A percentile compares a stretch with the other conserved stretches of the same genome.
phyloP scores from a whole-genome alignment of 2,113 vertebrate species.

The Heterochromis multidens region DNA sequence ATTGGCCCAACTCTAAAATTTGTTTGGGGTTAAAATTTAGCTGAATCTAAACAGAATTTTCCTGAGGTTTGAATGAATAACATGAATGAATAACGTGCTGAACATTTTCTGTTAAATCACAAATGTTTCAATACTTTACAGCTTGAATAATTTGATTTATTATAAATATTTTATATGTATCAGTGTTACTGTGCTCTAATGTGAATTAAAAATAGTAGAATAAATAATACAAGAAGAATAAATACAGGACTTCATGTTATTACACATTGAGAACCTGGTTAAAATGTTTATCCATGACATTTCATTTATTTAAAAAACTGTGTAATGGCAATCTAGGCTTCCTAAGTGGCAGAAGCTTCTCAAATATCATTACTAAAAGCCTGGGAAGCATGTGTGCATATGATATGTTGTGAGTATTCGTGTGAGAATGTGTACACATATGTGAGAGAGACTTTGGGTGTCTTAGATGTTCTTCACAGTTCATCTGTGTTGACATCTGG shows the following conservation, averaged over 20 bases:
- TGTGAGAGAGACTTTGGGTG: slow-evolving; percentile 35
- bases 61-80: background rate
- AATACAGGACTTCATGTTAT: background rate
- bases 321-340: background rate
- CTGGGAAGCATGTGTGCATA: background rate
- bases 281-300: background rate
- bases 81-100: background rate
- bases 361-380: background rate
- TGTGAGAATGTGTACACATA: slow-evolving; percentile 39
- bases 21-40: background rate
- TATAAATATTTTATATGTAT: background rate
- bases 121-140: background rate
- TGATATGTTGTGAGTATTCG: background rate
- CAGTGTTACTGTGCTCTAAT: background rate
- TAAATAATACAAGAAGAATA: background rate
- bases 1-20: background rate
- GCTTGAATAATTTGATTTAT: background rate
- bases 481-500: slow-evolving; percentile 71
- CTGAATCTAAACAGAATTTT: background rate
- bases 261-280: background rate
- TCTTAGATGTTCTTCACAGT: slow-evolving; percentile 73
- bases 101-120: background rate
- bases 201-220: background rate
- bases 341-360: background rate
- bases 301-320: background rate